These are phyloP conservation scores for Tarsius wallacei DNA, from an alignment of 2,797 vertebrate species.

Conservation along the genomic window DNA sequence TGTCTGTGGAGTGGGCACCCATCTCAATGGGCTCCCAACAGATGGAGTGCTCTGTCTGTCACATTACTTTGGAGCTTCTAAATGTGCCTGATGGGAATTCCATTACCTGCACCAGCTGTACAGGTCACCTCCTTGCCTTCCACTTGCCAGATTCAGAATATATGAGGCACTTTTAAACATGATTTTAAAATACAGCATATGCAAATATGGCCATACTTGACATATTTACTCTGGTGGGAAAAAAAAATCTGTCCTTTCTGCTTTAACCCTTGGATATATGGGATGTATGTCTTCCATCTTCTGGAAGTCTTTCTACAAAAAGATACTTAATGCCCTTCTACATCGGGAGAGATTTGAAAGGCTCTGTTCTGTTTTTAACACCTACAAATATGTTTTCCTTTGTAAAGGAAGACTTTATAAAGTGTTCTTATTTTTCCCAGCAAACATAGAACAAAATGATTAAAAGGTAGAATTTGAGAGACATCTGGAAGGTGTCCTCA, in stretches of 20 bases:
- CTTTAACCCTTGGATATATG: conserved; percentile 77
- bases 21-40: conserved; percentile 86
- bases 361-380: not conserved
- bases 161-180: conserved; percentile 82
- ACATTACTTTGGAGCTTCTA: conserved; percentile 88
- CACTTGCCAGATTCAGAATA: conserved; percentile 87
- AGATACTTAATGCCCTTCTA: not conserved
- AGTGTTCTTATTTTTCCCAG: conserved; percentile 32
- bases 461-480: conserved; percentile 55
- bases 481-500: not conserved
- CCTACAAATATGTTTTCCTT: conserved; percentile 45
- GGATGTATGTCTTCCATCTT: not conserved
- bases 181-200: conserved; percentile 89
- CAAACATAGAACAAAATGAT: conserved; percentile 21
- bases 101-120: conserved; percentile 90
- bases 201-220: conserved; percentile 88
- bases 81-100: conserved; percentile 90
- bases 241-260: conserved; percentile 70
- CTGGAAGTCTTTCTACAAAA: conserved; percentile 45
- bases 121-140: conserved; percentile 89
- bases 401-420: not conserved
- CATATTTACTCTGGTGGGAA: conserved; percentile 75
- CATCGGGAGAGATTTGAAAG: conserved; percentile 2
- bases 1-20: conserved; percentile 66
- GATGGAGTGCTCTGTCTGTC: conserved; percentile 87